These are phyloP conservation scores for Drosophila paracracens DNA, from an alignment of 2,888 invertebrate genomes.

Conservation along the genomic window DNA sequence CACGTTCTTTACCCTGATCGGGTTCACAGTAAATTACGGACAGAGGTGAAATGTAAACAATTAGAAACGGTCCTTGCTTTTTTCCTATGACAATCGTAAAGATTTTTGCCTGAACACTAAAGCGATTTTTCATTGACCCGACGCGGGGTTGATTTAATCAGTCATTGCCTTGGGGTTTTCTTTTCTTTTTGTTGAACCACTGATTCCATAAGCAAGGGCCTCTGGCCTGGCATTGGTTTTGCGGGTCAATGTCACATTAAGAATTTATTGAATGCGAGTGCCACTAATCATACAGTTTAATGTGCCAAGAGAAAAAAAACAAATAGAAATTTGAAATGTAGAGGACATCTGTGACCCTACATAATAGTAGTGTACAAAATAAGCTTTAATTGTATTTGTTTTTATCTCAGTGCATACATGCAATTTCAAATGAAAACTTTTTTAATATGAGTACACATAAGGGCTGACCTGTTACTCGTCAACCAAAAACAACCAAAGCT, in stretches of 20 bases:
- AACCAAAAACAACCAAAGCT: conserved; percentile 24
- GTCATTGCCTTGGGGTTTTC: conserved; percentile 57
- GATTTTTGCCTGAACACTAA: conserved; percentile 78
- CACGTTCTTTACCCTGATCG: conserved; percentile 40
- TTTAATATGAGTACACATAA: conserved; percentile 4
- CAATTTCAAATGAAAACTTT: neutral
- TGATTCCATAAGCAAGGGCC: conserved; percentile 53
- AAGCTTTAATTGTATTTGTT: neutral
- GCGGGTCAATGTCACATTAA: conserved; percentile 71
- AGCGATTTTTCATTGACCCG: conserved; percentile 74
- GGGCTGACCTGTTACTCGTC: conserved; percentile 31
- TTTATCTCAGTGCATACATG: neutral
- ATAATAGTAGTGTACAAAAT: neutral
- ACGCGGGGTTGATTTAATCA: conserved; percentile 58
- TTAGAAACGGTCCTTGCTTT: conserved; percentile 62
- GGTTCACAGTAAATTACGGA: conserved; percentile 82
- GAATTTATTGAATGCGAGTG: conserved; percentile 64
- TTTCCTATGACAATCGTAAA: conserved; percentile 70
- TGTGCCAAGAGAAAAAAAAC: conserved; percentile 20
- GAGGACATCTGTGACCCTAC: neutral
- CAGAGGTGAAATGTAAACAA: conserved; percentile 83
- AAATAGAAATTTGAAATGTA: neutral
- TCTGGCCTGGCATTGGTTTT: conserved; percentile 45
- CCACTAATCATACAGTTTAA: conserved; percentile 69
- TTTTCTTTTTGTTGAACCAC: conserved; percentile 55